Percentiles rank a stretch among this genome's conserved stretches.
Evolutionary conservation across 1,140 invertebrate species (phyloP).

Genomic region (Steinernema feltiae): DNA sequence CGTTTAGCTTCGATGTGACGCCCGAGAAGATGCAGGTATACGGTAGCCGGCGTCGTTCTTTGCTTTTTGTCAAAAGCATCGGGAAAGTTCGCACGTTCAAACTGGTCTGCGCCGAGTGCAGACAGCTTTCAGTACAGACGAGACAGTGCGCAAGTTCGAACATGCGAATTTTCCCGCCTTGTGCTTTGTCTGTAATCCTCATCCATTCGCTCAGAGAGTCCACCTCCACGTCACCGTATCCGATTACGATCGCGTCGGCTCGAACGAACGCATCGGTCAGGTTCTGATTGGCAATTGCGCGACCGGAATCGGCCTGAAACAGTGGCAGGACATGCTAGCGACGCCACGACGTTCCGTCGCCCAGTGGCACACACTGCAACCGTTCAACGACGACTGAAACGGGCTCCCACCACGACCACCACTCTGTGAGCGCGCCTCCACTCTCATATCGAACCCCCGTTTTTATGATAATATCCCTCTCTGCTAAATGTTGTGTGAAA

Average conservation of each 20-base stretch:
- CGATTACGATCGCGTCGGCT: slow-evolving; percentile 72
- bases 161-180: too few relatives aligned
- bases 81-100: too few relatives aligned
- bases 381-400: slow-evolving; percentile 53
- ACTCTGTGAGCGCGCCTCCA: too few relatives aligned
- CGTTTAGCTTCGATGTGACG: slow-evolving; percentile 65
- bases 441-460: too few relatives aligned
- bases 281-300: slow-evolving; percentile 68
- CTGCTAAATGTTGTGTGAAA: too few relatives aligned
- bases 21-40: slow-evolving; percentile 72
- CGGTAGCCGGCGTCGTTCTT: too few relatives aligned
- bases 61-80: too few relatives aligned
- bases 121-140: too few relatives aligned
- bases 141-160: too few relatives aligned
- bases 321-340: slow-evolving; percentile 91
- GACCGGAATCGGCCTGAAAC: slow-evolving; percentile 73
- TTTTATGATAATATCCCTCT: too few relatives aligned
- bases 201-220: slow-evolving; percentile 45
- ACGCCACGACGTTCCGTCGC: slow-evolving; percentile 85
- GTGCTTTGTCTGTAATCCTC: background rate
- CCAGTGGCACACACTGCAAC: slow-evolving; percentile 71
- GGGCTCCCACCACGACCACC: too few relatives aligned
- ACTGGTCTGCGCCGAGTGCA: too few relatives aligned
- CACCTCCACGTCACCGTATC: slow-evolving; percentile 53
- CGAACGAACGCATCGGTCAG: slow-evolving; percentile 78